These are phyloP conservation scores for Myodes glareolus DNA, from an alignment of 2,113 vertebrate genomes.

Conservation along the genomic window DNA sequence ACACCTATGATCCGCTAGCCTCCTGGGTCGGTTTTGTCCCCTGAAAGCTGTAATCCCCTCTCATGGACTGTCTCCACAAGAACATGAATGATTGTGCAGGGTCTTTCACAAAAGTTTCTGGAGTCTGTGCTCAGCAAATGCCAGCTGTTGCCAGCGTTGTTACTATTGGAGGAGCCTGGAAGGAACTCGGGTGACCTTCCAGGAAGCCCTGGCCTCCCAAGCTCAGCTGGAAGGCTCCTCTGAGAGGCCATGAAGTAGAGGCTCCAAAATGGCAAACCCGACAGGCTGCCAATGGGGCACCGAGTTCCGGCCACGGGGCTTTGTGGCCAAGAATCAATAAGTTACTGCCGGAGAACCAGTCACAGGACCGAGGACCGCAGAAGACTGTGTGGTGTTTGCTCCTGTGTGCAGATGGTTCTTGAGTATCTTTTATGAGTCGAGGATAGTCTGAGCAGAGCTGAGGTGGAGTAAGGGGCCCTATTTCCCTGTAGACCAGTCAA, in stretches of 20 bases:
- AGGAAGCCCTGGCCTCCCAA: no score
- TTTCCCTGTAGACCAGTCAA: background rate
- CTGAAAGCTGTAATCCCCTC: background rate
- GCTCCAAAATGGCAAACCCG: background rate
- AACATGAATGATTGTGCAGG: no score
- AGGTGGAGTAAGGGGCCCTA: background rate
- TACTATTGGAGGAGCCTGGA: background rate
- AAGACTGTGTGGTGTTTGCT: background rate
- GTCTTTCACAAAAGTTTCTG: background rate
- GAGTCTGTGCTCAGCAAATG: background rate
- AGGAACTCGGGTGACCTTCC: background rate
- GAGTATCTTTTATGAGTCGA: background rate
- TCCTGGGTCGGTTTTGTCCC: background rate
- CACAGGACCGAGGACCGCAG: background rate
- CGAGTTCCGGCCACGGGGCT: background rate
- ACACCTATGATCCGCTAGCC: background rate
- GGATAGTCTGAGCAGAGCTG: background rate
- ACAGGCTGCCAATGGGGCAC: background rate
- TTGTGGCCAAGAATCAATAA: background rate
- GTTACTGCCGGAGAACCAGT: background rate
- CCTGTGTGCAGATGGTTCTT: background rate
- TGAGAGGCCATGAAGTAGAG: background rate
- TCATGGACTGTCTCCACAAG: background rate
- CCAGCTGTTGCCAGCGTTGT: accelerated
- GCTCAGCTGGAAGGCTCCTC: background rate